These are phyloP conservation scores for Larimichthys polyactis DNA, from an alignment of 2,113 vertebrate species.

Conservation along the genomic window DNA sequence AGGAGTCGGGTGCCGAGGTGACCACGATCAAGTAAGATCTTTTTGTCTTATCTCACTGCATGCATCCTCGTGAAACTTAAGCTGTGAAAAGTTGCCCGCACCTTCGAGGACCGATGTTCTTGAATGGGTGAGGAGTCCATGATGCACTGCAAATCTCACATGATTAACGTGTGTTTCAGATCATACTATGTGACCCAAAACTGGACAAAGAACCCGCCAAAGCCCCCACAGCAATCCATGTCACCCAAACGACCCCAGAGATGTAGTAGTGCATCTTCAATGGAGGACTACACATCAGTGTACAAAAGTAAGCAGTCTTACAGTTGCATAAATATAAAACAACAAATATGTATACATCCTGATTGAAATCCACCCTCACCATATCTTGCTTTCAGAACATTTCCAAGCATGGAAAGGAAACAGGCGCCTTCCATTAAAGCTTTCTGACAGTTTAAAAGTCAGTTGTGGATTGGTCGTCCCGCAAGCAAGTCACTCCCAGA, in stretches of 20 bases:
- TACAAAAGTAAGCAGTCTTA: constrained; percentile 58
- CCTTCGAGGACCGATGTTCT: background rate
- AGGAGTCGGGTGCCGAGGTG: background rate
- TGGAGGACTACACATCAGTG: constrained; percentile 26
- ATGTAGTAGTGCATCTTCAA: background rate
- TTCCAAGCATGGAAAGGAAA: constrained; percentile 74
- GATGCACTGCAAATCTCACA: background rate
- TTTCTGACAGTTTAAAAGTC: constrained; percentile 42
- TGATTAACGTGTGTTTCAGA: constrained; percentile 52
- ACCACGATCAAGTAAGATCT: constrained; percentile 40
- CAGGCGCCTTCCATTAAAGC: constrained; percentile 60
- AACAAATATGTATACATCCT: background rate
- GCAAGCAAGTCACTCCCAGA: constrained; percentile 65
- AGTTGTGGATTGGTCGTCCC: constrained; percentile 65
- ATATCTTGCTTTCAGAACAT: constrained; percentile 78
- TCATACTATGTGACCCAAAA: constrained; percentile 18
- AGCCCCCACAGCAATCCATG: background rate
- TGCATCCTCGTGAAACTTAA: too few relatives aligned
- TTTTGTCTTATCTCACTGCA: background rate
- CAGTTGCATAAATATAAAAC: background rate
- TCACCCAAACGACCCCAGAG: background rate
- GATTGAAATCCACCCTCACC: background rate
- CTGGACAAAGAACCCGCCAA: background rate
- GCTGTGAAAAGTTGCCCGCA: background rate
- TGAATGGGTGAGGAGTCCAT: background rate